Base-by-base conservation (phyloP, 2,888 invertebrate species). In the Myopa testacea region DNA sequence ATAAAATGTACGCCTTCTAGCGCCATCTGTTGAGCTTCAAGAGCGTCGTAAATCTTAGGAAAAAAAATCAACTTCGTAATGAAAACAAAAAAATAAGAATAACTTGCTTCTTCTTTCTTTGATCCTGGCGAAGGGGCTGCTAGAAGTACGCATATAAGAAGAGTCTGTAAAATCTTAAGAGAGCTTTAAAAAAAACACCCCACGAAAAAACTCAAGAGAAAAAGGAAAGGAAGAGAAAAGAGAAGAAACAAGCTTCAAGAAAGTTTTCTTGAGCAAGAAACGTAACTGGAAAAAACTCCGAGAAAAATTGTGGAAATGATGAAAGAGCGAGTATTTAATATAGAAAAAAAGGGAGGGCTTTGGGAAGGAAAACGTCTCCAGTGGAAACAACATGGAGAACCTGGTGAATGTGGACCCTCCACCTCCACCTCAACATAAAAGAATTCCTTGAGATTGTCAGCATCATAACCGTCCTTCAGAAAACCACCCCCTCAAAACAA, bases 201-300 rank as follows among this genome's bases (percentile, higher is more conserved):
- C 14, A 38, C 74, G 74, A 81, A 73, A 78, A 70, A 69, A 77
- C 19, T 37, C 50, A 38, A 52, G 67, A 45, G 45, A 72, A 63
- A 38, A 63, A 71, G 78, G 71, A 63, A 38, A 63, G 69, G 78
- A 70, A 73, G 55, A 38, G 55, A 16, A 55, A 60, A 16, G 37
- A 68, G 76, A 78, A 78, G 79, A 78, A 72, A 79, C 81, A 83
- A 84, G 82, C 84, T 82, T 82, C 82, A 84, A 86, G 84, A 82
- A 83, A 85, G 78, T 83, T 84, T 83, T 82, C 85, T 85, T 80
- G 81, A 83, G 83, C 7, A 52, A 52, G n/a, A 70, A 52, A 2
- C 45, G 5, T 38, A 65, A n/a, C 16, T n/a, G 12, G 12, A 34
- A 38, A 65, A 65, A 34, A n/a, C 26, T 2, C 10, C 19, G n/a